Evolutionary conservation across 2,113 vertebrate species (phyloP).

Genomic region (Perognathus longimembris): DNA sequence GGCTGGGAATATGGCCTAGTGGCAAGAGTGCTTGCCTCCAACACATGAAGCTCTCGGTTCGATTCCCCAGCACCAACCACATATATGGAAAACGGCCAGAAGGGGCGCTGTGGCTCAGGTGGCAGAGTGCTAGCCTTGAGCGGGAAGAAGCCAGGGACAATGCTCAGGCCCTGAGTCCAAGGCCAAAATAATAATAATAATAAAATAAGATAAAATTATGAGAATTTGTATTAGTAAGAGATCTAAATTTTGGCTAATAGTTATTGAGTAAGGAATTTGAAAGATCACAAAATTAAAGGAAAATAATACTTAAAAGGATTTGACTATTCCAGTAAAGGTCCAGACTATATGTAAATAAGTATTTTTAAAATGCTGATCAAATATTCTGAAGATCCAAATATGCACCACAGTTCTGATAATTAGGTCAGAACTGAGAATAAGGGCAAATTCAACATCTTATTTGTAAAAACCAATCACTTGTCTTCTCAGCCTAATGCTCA

Average conservation of each 20-base stretch:
- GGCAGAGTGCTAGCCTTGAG: too few species aligned
- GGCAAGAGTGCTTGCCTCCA: too few species aligned
- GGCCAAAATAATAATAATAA: too few species aligned
- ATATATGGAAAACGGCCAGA: too few species aligned
- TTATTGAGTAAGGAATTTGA: constrained; percentile 11
- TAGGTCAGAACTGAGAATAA: neutral
- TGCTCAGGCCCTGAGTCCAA: too few species aligned
- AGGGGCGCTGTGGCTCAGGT: too few species aligned
- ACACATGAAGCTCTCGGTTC: too few species aligned
- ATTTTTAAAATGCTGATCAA: constrained; percentile 1
- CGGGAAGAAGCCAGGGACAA: too few species aligned
- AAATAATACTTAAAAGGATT: constrained; percentile 32
- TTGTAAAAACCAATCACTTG: constrained; percentile 45
- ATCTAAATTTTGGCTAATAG: constrained; percentile 37
- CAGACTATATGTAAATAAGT: neutral
- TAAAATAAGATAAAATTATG: neutral
- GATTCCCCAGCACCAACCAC: too few species aligned
- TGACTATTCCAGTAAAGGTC: neutral
- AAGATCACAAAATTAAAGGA: neutral
- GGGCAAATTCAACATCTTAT: constrained; percentile 39
- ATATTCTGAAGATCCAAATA: constrained; percentile 30
- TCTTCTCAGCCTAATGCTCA: constrained; percentile 23
- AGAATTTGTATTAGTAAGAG: neutral
- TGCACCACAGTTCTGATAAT: neutral
- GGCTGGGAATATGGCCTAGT: too few species aligned